Evolutionary conservation across 1,140 invertebrate species (phyloP).

Genomic region (Lepidotrigona ventralis): DNA sequence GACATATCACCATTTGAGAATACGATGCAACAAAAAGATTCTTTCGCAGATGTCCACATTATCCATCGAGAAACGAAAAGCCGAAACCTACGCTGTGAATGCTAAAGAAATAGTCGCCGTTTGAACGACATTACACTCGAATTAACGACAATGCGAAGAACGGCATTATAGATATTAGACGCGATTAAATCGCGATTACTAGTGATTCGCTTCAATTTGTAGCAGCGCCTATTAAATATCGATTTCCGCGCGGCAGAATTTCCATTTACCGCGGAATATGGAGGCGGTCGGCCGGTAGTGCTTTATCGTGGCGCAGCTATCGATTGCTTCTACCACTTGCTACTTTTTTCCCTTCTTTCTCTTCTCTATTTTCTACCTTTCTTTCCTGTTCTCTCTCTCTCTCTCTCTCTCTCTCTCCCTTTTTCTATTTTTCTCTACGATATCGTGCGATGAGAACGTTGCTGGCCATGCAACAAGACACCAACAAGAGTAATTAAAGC

Average conservation of each 20-base stretch:
- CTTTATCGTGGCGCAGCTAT: constrained; percentile 23
- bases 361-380: background rate
- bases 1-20: too few species aligned
- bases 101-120: background rate
- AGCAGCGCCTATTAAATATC: constrained; percentile 38
- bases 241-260: constrained; percentile 31
- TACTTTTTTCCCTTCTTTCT: background rate
- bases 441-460: constrained; percentile 23
- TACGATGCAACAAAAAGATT: too few species aligned
- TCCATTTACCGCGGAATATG: constrained; percentile 36
- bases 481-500: constrained; percentile 18
- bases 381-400: background rate
- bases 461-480: constrained; percentile 7
- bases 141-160: constrained; percentile 6
- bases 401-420: background rate
- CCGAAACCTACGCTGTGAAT: too few species aligned
- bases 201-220: constrained; percentile 16
- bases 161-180: constrained; percentile 20
- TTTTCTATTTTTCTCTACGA: background rate
- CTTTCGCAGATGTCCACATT: too few species aligned
- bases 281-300: background rate
- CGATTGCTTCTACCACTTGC: constrained; percentile 23
- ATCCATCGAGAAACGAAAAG: too few species aligned
- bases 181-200: constrained; percentile 16
- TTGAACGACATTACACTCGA: background rate